Evolutionary conservation across 2,797 vertebrate genomes (phyloP), one percentile per base, ranked within the genome.

Genomic region (Clarias fuscus): DNA sequence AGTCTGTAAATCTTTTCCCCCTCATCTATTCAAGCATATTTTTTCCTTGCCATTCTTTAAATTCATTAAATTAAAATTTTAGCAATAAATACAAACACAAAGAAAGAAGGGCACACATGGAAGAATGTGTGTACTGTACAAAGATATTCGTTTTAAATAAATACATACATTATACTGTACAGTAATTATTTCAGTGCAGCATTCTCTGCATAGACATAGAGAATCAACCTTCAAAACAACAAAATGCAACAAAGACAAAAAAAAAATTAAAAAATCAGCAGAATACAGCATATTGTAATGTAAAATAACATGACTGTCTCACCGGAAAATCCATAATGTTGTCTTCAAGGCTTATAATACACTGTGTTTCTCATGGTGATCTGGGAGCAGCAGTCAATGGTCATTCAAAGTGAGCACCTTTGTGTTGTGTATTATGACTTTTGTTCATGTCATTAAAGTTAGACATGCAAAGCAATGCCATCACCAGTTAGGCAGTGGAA

Each of bases 401-500:
- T 68, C 67, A 53, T 76, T 56, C 77, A 65, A 17, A 27, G 68
- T 53, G 6, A 59, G 68, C 67, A 75, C 33, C 24, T 82, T 83
- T 86, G 48, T 64, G 71, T 65, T 40, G 72, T 71, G 20, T 22
- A 86, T 27, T 40, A 73, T 15, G 22, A 64, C 58, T 79, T 72
- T 68, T 83, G 48, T 53, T 53, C 37, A 72, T n/a, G n/a, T 73
- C 86, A 84, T 85, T 80, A 80, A 84, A 92, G 90, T 86, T 85
- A 85, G 81, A 83, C 83, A 90, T 89, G 88, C 85, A 90, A 91
- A 88, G 65, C 79, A 76, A 53, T 37, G 68, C 53, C 62, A 82
- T 72, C 88, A 89, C 91, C 91, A 85, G 92, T 92, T 94, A 93
- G 85, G 30, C 70, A 1, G 84, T 88, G 90, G 90, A 93, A 93